A percentile compares a stretch with the other conserved stretches of the same genome.
Evolutionary conservation across 2,888 invertebrate genomes (phyloP).

Genomic region (Baronia brevicornis): DNA sequence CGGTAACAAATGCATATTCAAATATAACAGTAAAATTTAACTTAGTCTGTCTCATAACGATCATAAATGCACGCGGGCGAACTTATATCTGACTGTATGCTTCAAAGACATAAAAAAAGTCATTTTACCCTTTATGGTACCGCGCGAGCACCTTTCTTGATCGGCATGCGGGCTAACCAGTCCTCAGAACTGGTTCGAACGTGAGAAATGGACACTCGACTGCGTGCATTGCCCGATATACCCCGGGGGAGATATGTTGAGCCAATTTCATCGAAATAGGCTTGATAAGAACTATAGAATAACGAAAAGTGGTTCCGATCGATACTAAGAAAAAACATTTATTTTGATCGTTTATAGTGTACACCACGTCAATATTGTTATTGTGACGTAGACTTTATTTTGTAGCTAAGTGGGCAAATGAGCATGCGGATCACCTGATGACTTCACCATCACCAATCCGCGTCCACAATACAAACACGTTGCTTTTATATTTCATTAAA

Average conservation of each 20-base stretch:
- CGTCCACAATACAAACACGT: no score
- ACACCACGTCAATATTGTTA: no score
- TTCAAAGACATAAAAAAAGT: slow-evolving; percentile 45
- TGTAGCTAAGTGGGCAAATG: no score
- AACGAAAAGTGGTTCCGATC: not conserved
- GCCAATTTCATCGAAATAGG: slow-evolving; percentile 28
- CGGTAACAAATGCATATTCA: no score
- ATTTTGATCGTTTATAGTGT: no score
- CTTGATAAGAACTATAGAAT: slow-evolving; percentile 9
- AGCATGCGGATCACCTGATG: no score
- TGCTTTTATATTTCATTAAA: no score
- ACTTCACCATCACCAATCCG: no score
- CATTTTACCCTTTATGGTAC: slow-evolving; percentile 59
- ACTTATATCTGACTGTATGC: slow-evolving; percentile 43
- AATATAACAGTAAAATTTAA: no score
- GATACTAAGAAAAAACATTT: no score
- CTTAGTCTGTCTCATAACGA: slow-evolving; percentile 31
- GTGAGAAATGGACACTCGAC: slow-evolving; percentile 60
- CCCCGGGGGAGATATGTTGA: slow-evolving; percentile 35
- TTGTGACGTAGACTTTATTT: no score
- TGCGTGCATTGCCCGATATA: slow-evolving; percentile 46
- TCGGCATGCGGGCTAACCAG: slow-evolving; percentile 58
- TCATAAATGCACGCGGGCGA: slow-evolving; percentile 35
- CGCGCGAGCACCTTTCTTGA: slow-evolving; percentile 61
- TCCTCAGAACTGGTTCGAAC: slow-evolving; percentile 52